These are phyloP conservation scores for Anaspis maculata DNA, from an alignment of 2,888 invertebrate genomes.

Conservation along the genomic window DNA sequence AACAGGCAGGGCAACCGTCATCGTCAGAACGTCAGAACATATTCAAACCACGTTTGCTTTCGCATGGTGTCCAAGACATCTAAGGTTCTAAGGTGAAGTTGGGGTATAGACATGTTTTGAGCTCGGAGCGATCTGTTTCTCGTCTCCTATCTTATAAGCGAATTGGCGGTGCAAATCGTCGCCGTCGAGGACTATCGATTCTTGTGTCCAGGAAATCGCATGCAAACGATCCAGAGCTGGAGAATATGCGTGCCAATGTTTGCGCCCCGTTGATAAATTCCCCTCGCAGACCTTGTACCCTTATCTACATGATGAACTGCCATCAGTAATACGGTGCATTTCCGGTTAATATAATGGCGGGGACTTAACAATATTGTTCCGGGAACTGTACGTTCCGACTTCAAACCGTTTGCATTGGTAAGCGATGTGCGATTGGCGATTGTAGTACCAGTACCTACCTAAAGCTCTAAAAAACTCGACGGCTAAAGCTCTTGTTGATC, in stretches of 20 bases:
- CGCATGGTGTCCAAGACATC: neutral
- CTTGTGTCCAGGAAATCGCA: slow-evolving; percentile 8
- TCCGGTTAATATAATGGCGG: slow-evolving; percentile 9
- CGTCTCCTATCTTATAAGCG: no score
- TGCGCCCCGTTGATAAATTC: slow-evolving; percentile 16
- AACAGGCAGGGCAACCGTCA: no score
- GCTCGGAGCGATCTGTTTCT: no score
- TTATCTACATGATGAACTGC: slow-evolving; percentile 20
- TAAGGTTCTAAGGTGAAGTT: neutral
- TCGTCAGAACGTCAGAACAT: no score
- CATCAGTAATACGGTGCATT: slow-evolving; percentile 9
- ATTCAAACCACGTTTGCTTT: no score
- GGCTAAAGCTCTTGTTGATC: no score
- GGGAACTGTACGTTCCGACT: neutral
- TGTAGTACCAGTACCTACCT: no score
- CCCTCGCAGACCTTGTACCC: slow-evolving; percentile 16
- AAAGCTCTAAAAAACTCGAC: no score
- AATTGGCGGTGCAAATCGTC: slow-evolving; percentile 4
- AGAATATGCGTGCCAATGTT: slow-evolving; percentile 17
- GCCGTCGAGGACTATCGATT: no score
- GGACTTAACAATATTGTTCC: slow-evolving; percentile 4
- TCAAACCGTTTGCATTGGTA: neutral
- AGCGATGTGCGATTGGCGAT: neutral
- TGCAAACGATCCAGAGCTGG: slow-evolving; percentile 7
- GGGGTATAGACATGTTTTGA: no score